phyloP scores from a whole-genome alignment of 2,797 vertebrate species.

The Pseudomugil gertrudae region DNA sequence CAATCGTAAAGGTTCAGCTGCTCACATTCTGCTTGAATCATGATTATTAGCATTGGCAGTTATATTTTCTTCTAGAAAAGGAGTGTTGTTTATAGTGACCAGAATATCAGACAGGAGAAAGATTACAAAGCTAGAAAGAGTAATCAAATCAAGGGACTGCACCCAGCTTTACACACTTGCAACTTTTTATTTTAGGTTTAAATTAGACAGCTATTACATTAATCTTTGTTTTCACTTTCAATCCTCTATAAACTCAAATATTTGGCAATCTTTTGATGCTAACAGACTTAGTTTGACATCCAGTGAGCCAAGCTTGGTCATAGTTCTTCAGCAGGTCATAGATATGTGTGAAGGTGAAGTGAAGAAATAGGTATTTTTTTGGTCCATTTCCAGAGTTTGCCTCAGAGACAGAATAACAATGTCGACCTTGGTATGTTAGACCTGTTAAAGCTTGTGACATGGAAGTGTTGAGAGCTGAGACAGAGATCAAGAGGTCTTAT shows the following conservation, averaged over 20 bases:
- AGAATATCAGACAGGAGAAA: background rate
- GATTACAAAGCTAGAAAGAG: background rate
- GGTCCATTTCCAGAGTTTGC: slow-evolving; percentile 40
- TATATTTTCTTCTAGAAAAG: background rate
- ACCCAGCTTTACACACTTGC: too few species aligned
- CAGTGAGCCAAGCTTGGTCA: slow-evolving; percentile 22
- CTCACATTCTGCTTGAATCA: background rate
- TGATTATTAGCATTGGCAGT: background rate
- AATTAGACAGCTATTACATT: background rate
- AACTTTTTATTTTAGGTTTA: background rate
- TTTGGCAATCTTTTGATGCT: background rate
- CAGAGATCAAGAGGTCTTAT: slow-evolving; percentile 59
- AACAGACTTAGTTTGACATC: background rate
- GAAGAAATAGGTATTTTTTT: slow-evolving; percentile 27
- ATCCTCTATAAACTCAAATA: background rate
- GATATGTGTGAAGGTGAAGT: slow-evolving; percentile 13
- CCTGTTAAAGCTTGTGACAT: slow-evolving; percentile 26
- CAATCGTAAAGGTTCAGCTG: too few species aligned
- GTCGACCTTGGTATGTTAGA: slow-evolving; percentile 38
- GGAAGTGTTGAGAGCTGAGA: slow-evolving; percentile 35
- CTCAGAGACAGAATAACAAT: background rate
- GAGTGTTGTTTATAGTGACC: too few species aligned
- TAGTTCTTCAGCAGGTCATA: slow-evolving; percentile 3
- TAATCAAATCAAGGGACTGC: background rate
- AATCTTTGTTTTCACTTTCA: background rate